Evolutionary conservation across 2,888 invertebrate genomes (phyloP).

Genomic region (Rotaria socialis): DNA sequence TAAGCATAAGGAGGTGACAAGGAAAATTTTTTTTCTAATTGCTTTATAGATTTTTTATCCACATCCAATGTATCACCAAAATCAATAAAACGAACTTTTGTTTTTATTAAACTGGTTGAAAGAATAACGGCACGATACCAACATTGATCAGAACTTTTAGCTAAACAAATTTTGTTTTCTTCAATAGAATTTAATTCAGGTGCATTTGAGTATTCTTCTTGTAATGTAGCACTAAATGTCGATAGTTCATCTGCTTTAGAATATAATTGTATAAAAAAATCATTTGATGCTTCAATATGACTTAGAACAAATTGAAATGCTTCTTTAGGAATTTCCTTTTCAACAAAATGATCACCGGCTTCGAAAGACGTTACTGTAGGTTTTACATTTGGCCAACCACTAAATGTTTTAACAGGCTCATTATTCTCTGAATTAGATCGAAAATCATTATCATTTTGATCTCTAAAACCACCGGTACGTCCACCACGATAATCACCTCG

Average conservation of each 20-base stretch:
- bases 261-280: conserved; percentile 18
- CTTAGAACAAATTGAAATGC: background rate
- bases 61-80: background rate
- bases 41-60: background rate
- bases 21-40: background rate
- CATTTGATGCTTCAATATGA: background rate
- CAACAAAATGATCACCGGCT: background rate
- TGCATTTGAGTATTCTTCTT: background rate
- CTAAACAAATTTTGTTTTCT: background rate
- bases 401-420: background rate
- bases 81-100: conserved; percentile 12
- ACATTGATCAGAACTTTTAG: conserved; percentile 7
- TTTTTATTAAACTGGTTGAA: background rate
- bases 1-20: background rate
- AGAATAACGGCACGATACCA: conserved; percentile 5
- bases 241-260: background rate
- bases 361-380: background rate
- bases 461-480: background rate
- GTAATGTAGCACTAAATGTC: background rate
- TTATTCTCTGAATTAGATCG: background rate
- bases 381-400: background rate
- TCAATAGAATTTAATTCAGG: background rate
- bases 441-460: background rate
- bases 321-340: background rate
- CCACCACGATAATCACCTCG: background rate